Conservation (phyloP, 2,888 invertebrate genomes). For the Ectemnius lituratus region DNA sequence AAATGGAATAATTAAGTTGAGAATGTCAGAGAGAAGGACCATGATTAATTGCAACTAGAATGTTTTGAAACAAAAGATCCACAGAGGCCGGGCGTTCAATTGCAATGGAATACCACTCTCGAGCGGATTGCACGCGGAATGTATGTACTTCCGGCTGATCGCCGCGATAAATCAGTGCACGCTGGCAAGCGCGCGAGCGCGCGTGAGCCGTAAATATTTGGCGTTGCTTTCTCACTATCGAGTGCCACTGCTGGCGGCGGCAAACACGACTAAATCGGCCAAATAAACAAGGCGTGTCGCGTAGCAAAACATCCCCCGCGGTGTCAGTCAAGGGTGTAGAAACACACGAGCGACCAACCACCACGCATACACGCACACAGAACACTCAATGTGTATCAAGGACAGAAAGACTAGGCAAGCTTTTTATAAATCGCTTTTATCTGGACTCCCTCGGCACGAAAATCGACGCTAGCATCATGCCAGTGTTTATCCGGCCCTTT, state of each 20-base stretch:
- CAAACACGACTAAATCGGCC: constrained; percentile 52
- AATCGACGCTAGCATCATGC: constrained; percentile 29
- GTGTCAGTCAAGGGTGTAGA: constrained; percentile 34
- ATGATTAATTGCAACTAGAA: no score
- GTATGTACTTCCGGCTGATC: no score
- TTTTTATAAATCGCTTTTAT: constrained; percentile 54
- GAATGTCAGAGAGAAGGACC: no score
- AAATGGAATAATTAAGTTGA: no score
- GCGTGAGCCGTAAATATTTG: constrained; percentile 37
- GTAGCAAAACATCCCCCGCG: constrained; percentile 20
- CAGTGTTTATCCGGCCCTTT: constrained; percentile 49
- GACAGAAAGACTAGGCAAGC: not conserved
- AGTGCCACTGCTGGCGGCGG: constrained; percentile 20
- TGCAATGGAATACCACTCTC: no score
- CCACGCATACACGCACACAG: no score
- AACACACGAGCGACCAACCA: constrained; percentile 13
- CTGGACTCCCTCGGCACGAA: constrained; percentile 23
- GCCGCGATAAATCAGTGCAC: no score
- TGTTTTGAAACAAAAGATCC: no score
- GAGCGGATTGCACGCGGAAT: no score
- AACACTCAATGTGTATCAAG: no score
- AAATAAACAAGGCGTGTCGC: constrained; percentile 43
- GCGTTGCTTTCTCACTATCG: constrained; percentile 14
- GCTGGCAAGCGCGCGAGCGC: no score
- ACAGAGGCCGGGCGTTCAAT: no score